These are phyloP conservation scores for Mustela nigripes DNA, from an alignment of 2,113 vertebrate species.

Conservation along the genomic window DNA sequence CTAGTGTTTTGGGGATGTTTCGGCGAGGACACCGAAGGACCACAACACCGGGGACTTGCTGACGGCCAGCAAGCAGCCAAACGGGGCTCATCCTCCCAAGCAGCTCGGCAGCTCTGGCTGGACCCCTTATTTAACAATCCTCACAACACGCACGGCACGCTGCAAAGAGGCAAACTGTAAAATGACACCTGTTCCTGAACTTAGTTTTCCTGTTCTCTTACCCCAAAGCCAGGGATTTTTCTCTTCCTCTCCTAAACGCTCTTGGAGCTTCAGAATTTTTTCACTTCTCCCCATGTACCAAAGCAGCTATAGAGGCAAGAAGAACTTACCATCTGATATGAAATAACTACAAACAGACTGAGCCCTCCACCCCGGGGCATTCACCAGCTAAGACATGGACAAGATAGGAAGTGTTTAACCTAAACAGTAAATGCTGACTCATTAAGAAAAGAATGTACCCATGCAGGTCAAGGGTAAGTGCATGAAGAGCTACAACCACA, in stretches of 20 bases:
- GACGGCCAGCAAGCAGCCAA: neutral
- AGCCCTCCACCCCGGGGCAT: neutral
- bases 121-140: neutral
- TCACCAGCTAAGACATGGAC: neutral
- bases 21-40: neutral
- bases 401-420: neutral
- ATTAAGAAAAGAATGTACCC: neutral
- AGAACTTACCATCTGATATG: neutral
- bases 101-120: too few species aligned
- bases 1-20: neutral
- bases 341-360: neutral
- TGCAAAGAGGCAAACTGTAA: neutral
- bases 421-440: neutral
- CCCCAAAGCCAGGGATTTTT: neutral
- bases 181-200: neutral
- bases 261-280: neutral
- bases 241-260: neutral
- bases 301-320: neutral
- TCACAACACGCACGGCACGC: too few species aligned
- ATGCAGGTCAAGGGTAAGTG: neutral
- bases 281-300: neutral
- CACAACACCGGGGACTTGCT: neutral
- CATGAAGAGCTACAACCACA: neutral
- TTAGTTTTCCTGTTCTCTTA: neutral
- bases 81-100: neutral